Evolutionary conservation across 1,140 invertebrate genomes (phyloP).

Genomic region (Leptopilina boulardi): DNA sequence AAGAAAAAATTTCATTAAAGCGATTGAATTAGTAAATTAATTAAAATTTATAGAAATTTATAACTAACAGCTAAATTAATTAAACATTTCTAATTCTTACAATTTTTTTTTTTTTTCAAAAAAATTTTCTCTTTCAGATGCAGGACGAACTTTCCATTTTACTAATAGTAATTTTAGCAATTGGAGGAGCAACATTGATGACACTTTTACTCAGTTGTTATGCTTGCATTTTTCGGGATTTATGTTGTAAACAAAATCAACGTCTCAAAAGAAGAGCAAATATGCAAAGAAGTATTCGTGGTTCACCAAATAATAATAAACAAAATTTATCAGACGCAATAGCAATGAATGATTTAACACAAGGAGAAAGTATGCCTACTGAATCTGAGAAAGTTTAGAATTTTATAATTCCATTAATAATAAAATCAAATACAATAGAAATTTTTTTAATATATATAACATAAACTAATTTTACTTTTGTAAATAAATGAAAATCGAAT

Average conservation of each 20-base stretch:
- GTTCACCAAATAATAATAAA: constrained; percentile 4
- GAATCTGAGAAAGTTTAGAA: constrained; percentile 66
- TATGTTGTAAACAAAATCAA: constrained; percentile 58
- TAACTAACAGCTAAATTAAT: too few relatives aligned
- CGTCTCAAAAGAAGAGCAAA: neutral
- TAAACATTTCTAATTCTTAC: neutral
- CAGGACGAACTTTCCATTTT: constrained; percentile 60
- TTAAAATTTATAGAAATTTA: too few relatives aligned
- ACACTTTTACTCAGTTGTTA: constrained; percentile 61
- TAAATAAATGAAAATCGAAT: neutral
- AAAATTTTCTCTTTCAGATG: neutral
- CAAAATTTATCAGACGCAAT: constrained; percentile 50
- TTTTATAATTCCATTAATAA: neutral
- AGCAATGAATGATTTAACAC: constrained; percentile 64
- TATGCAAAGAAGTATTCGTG: neutral
- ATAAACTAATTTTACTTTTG: neutral
- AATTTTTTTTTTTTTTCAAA: too few relatives aligned
- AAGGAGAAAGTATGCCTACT: constrained; percentile 66
- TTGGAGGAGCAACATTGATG: constrained; percentile 61
- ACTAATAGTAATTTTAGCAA: constrained; percentile 60
- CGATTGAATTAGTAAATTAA: too few relatives aligned
- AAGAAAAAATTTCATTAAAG: too few relatives aligned
- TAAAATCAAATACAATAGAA: neutral
- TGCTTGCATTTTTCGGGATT: constrained; percentile 63
- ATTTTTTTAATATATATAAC: neutral